Conservation (phyloP, 2,113 vertebrate species). For the Mesitornis unicolor region DNA sequence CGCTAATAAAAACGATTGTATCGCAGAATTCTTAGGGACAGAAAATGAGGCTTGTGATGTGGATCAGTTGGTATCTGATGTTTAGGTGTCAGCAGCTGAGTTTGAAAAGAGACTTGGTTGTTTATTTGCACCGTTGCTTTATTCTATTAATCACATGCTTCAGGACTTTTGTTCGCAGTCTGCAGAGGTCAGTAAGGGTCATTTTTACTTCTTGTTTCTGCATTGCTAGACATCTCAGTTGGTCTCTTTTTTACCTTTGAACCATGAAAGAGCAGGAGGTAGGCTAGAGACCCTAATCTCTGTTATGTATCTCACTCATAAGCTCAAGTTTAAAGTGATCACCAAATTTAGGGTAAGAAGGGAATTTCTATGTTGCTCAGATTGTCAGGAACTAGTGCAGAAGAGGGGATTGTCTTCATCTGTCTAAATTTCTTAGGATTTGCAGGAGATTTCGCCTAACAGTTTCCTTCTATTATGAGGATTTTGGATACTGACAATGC, state of each 20-base stretch:
- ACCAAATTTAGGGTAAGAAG: background rate
- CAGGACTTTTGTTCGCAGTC: conserved; percentile 60
- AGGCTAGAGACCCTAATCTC: background rate
- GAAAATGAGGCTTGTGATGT: conserved; percentile 59
- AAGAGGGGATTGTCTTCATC: background rate
- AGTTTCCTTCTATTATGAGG: background rate
- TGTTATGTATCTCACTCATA: background rate
- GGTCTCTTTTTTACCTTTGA: conserved; percentile 29
- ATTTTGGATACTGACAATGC: background rate
- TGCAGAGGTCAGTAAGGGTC: conserved; percentile 45
- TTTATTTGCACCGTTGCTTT: conserved; percentile 62
- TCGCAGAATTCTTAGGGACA: conserved; percentile 45
- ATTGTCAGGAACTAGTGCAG: background rate
- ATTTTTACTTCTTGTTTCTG: conserved; percentile 51
- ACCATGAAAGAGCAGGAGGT: background rate
- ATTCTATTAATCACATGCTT: conserved; percentile 67
- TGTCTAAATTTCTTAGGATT: background rate
- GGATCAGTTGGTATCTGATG: conserved; percentile 59
- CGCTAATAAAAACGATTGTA: background rate
- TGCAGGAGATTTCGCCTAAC: background rate
- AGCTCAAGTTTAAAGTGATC: background rate
- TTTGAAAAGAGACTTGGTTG: conserved; percentile 65
- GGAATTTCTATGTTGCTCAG: background rate
- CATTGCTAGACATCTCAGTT: conserved; percentile 37
- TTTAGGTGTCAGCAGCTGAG: conserved; percentile 66